Evolutionary conservation across 1,140 invertebrate species (phyloP), one percentile per base, ranked within the genome.

Genomic region (Atopsyche davidsoni): DNA sequence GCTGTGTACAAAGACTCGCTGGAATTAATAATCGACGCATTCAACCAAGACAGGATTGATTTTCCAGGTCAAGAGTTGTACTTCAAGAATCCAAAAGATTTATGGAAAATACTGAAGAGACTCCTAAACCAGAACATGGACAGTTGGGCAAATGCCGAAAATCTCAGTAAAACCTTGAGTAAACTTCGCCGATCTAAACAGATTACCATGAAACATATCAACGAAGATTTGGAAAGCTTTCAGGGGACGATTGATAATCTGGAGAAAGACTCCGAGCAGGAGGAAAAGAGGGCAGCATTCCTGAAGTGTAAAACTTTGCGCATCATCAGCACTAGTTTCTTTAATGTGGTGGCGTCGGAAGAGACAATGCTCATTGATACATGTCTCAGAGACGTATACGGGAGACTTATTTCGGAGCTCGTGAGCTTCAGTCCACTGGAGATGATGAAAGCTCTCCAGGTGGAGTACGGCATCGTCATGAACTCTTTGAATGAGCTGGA

Each of bases 41-140:
- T 80, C 48, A 61, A 72, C 43, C 56, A 68, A 25, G 73, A 75
- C 36, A 60, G 73, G n/a, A 64, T 48, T 3, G 59, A 66, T 10
- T 62, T 70, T 4, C 60, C 67, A 13, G 55, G 69, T 6, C 70
- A 77, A 4, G 57, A 68, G 24, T 59, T 84, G 9, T 81, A 77
- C 59, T 82, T 84, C 57, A 64, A 74, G 25, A 69, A 75, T 28
- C 75, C 80, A 1, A 60, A 67, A 3, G 75, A 84, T 46, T 58
- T 84, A 4, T 54, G 77, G 3, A 60, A 64, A 6, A 70, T 77
- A 11, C 82, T 85, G n/a, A 60, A 64, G 46, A 68, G 71, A 25
- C 73, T 83, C 40, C 80, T 81, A 58, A 68, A 76, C n/a, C n/a
- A n/a, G n/a, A n/a, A n/a, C n/a, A n/a, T 83, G 9, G 81, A 81